These are phyloP conservation scores for Onychorhynchus coronatus DNA, from an alignment of 2,113 vertebrate genomes.

Conservation along the genomic window DNA sequence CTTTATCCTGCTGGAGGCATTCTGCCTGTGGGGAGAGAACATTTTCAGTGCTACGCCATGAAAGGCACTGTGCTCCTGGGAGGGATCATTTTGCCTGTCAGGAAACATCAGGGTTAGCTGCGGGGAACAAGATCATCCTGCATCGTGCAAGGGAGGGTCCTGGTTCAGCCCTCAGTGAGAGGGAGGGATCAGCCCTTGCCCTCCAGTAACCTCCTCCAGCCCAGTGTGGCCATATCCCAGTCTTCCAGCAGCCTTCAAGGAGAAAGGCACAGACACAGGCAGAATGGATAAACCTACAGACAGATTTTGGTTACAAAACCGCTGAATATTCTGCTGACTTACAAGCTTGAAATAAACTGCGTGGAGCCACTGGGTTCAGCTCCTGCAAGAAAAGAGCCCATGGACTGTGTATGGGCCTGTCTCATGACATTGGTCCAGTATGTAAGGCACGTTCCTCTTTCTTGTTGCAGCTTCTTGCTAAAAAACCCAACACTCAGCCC, in stretches of 20 bases:
- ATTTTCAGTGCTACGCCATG: background rate
- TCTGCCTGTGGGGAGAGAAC: background rate
- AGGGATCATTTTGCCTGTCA: background rate
- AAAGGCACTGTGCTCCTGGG: background rate
- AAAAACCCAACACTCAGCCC: background rate
- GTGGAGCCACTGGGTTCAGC: background rate
- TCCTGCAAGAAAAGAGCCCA: background rate
- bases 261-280: background rate
- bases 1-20: background rate
- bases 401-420: background rate
- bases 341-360: background rate
- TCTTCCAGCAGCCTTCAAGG: background rate
- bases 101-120: background rate
- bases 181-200: background rate
- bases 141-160: background rate
- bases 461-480: background rate
- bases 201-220: background rate
- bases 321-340: background rate
- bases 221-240: background rate
- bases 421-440: background rate
- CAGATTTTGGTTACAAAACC: background rate
- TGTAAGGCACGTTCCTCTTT: background rate
- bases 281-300: background rate
- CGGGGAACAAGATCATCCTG: background rate
- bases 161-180: background rate